Conservation (phyloP, 1,140 invertebrate genomes). For the Pseudomyrmex sp. region DNA sequence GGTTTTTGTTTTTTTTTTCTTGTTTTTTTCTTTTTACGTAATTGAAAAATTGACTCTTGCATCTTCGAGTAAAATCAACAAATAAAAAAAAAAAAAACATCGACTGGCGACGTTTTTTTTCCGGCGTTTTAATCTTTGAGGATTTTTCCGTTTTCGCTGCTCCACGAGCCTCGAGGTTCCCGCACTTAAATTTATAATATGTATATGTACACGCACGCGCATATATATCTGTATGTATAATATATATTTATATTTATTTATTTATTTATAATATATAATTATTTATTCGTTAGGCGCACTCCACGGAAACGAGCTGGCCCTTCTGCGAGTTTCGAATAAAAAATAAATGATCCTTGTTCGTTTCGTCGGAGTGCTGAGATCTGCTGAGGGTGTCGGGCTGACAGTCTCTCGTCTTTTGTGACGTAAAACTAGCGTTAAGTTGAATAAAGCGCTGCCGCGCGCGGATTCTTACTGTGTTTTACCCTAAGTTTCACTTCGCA, state of each 20-base stretch:
- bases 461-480: not conserved
- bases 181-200: conserved; percentile 41
- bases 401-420: conserved; percentile 48
- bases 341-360: conserved; percentile 74
- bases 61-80: conserved; percentile 28
- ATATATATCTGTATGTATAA: conserved; percentile 38
- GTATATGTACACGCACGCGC: conserved; percentile 22
- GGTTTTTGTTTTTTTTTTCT: conserved; percentile 46
- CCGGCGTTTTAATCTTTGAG: conserved; percentile 59
- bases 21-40: conserved; percentile 40
- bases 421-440: conserved; percentile 63
- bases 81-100: conserved; percentile 69
- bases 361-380: conserved; percentile 73
- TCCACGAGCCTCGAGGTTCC: conserved; percentile 65
- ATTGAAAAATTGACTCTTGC: conserved; percentile 71
- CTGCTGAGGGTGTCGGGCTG: conserved; percentile 60
- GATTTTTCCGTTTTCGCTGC: conserved; percentile 41
- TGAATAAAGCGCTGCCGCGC: conserved; percentile 55
- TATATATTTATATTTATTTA: conserved; percentile 46
- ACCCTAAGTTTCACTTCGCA: not conserved
- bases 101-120: conserved; percentile 41
- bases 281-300: conserved; percentile 68
- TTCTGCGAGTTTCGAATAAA: conserved; percentile 69
- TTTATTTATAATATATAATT: conserved; percentile 60
- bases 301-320: conserved; percentile 70